phyloP scores from a whole-genome alignment of 2,113 vertebrate genomes.

The Megaceryle maxima region DNA sequence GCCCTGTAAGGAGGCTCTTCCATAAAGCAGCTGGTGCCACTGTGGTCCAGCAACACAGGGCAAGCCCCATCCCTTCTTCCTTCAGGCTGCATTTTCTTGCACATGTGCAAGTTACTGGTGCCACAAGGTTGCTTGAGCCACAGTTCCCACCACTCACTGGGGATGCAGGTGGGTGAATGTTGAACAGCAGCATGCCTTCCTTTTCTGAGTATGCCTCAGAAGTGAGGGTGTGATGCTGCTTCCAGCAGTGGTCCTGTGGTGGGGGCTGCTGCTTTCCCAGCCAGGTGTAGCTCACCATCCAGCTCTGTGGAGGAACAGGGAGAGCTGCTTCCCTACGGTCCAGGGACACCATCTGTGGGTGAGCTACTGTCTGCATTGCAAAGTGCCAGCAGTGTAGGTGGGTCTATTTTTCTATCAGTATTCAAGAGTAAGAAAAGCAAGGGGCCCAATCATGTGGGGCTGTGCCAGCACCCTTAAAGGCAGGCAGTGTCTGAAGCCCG shows the following conservation, averaged over 20 bases:
- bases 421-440: background rate
- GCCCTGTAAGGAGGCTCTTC: background rate
- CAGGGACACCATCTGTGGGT: rapidly evolving
- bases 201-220: rapidly evolving
- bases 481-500: rapidly evolving
- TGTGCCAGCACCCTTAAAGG: rapidly evolving
- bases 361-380: rapidly evolving
- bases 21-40: background rate
- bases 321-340: rapidly evolving
- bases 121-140: background rate
- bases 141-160: rapidly evolving
- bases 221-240: rapidly evolving
- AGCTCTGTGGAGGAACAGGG: rapidly evolving
- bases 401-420: background rate
- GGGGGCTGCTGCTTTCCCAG: background rate
- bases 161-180: background rate
- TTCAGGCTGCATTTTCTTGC: background rate
- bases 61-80: background rate
- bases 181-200: background rate
- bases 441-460: rapidly evolving
- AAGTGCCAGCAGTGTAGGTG: background rate
- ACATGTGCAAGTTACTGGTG: background rate
- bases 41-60: rapidly evolving
- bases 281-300: rapidly evolving
- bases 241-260: rapidly evolving